Evolutionary conservation across 2,888 invertebrate genomes (phyloP).

Genomic region (Hemaris fuciformis): DNA sequence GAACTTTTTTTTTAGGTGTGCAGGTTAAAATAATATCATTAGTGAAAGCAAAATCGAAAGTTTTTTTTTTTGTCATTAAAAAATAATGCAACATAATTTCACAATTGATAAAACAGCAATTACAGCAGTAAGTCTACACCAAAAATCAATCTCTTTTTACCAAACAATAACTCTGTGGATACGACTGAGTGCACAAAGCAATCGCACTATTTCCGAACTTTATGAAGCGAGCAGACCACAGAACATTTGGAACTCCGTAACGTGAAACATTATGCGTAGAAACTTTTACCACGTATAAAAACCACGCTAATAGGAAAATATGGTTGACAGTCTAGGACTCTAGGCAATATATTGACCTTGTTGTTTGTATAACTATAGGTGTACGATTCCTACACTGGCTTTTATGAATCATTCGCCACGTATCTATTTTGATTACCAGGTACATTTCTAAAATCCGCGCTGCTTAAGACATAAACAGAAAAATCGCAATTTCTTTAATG

Average conservation of each 20-base stretch:
- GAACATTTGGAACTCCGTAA: not conserved
- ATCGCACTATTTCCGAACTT: not conserved
- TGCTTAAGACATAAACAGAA: too few species aligned
- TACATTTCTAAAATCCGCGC: too few species aligned
- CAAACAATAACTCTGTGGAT: not conserved
- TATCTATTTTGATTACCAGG: too few species aligned
- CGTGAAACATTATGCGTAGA: constrained; percentile 3
- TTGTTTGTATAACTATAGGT: too few species aligned
- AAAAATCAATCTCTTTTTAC: not conserved
- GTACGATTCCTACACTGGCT: too few species aligned
- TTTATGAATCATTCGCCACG: too few species aligned
- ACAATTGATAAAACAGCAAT: not conserved
- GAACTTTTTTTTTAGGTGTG: too few species aligned
- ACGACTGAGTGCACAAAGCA: not conserved
- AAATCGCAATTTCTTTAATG: too few species aligned
- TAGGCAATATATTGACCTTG: not conserved
- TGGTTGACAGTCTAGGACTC: not conserved
- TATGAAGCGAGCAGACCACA: not conserved
- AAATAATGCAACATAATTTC: not conserved
- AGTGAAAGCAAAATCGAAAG: not conserved
- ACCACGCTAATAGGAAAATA: not conserved
- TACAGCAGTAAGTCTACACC: not conserved
- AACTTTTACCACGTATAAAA: not conserved
- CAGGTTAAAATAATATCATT: too few species aligned
- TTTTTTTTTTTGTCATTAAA: not conserved